Base-by-base conservation (phyloP, 2,113 vertebrate species). In the Glareola pratincola region DNA sequence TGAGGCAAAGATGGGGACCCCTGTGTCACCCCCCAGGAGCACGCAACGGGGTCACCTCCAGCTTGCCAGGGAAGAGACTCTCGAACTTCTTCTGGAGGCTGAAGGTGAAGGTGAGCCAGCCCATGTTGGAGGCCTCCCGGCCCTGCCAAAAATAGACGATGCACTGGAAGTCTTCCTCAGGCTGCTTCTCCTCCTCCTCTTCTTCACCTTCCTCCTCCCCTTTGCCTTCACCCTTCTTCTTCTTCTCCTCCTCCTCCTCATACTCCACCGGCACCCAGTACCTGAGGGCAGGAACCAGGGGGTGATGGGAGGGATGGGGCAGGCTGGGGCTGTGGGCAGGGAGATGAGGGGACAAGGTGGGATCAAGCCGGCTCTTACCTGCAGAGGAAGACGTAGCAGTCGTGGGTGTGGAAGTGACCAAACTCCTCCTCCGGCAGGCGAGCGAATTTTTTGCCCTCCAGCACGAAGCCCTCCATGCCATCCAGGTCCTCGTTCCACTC, bases 91-190 rank as follows among this genome's bases (percentile, higher is more conserved):
- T 99, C 98, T 99, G 99, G 73, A 99, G 98, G 82, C 99, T 99
- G 98, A 99, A 99, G 90, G 99, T 99, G 97, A 99, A 99, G 59
- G 99, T 99, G 91, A 99, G 98, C 99, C 99, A 99, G 96, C 99
- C 99, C 99, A 99, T 99, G 97, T 99, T 99, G 97, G 99, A 99
- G 88, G 99, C 99, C 92, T 99, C 99, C 2, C 99, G 97, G 97
- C 99, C 99, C 97, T 99, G 99, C 99, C 99, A 99, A 98, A 99
- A 99, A 97, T 99, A 99, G 64, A 99, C 99, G 3, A 99, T 98
- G 89, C 99, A 99, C 98, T 99, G 99, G 97, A 99, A 99, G 92
- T 99, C 99, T 94, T 99, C 99, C 97, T 99, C 99, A 0, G 99
- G 98, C 97, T 99, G 99, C 92, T 99, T 99, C 87, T 99, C 99